phyloP scores from a whole-genome alignment of 2,888 invertebrate species.

The Leucania comma region DNA sequence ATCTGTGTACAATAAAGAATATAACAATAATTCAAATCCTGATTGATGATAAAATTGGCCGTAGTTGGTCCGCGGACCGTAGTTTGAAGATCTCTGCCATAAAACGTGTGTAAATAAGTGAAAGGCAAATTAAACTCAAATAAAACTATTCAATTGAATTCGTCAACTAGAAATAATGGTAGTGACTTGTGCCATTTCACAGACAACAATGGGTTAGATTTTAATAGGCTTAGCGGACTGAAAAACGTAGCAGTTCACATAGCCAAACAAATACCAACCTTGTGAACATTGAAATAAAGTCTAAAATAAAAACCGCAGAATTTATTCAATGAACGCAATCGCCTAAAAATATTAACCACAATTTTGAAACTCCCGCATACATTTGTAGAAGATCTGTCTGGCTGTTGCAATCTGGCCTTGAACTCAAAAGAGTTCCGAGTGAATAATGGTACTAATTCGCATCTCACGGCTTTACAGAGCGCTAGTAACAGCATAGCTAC shows the following conservation, averaged over 20 bases:
- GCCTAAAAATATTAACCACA: constrained; percentile 10
- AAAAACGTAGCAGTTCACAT: not conserved
- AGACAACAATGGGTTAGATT: not conserved
- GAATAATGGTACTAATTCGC: constrained; percentile 39
- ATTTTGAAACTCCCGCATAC: constrained; percentile 3
- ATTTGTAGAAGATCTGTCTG: constrained; percentile 6
- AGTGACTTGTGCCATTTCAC: not conserved
- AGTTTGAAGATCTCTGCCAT: not conserved
- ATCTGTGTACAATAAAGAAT: too few relatives aligned
- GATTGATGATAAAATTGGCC: too few relatives aligned
- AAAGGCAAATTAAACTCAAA: too few relatives aligned
- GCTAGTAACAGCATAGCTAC: constrained; percentile 21
- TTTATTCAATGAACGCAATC: too few relatives aligned
- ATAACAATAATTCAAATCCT: too few relatives aligned
- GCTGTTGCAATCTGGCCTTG: constrained; percentile 39
- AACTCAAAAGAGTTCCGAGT: constrained; percentile 13
- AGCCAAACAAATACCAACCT: constrained; percentile 7
- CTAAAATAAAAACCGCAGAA: not conserved
- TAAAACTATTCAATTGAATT: not conserved
- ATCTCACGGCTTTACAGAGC: constrained; percentile 34
- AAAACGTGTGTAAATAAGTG: too few relatives aligned
- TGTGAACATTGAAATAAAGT: not conserved
- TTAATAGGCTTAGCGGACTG: not conserved
- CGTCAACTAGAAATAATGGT: not conserved
- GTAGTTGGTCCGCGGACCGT: too few relatives aligned